Evolutionary conservation across 2,888 invertebrate species (phyloP).

Genomic region (Drosophila borealis): DNA sequence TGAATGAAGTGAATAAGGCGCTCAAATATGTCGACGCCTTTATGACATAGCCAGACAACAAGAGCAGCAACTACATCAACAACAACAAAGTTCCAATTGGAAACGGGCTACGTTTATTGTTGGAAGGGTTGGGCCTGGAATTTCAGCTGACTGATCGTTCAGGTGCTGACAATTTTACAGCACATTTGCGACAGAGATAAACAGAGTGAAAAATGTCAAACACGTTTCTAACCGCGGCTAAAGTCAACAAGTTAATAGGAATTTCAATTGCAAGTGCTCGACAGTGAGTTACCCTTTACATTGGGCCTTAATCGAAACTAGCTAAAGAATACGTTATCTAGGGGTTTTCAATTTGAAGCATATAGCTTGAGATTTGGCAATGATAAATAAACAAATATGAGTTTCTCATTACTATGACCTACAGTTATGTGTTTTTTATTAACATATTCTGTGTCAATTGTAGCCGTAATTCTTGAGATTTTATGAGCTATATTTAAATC

Average conservation of each 20-base stretch:
- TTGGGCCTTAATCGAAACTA: not conserved
- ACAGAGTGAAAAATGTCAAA: constrained; percentile 68
- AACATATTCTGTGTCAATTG: not conserved
- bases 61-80: constrained; percentile 14
- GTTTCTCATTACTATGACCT: not conserved
- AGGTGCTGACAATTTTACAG: constrained; percentile 56
- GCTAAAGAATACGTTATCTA: not conserved
- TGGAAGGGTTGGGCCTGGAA: constrained; percentile 45
- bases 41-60: constrained; percentile 36
- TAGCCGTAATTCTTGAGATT: not conserved
- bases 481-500: not conserved
- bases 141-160: constrained; percentile 39
- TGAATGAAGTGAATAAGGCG: constrained; percentile 54
- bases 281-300: constrained; percentile 23
- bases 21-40: constrained; percentile 66
- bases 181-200: constrained; percentile 54
- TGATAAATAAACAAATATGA: not conserved
- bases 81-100: constrained; percentile 31
- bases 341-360: not conserved
- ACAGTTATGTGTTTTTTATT: not conserved
- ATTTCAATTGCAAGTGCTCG: constrained; percentile 30
- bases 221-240: constrained; percentile 59
- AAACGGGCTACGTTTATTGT: constrained; percentile 6
- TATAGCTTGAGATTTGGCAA: not conserved
- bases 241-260: constrained; percentile 66